These are phyloP conservation scores for Ctena decussata DNA, from an alignment of 2,888 invertebrate species.

Conservation along the genomic window DNA sequence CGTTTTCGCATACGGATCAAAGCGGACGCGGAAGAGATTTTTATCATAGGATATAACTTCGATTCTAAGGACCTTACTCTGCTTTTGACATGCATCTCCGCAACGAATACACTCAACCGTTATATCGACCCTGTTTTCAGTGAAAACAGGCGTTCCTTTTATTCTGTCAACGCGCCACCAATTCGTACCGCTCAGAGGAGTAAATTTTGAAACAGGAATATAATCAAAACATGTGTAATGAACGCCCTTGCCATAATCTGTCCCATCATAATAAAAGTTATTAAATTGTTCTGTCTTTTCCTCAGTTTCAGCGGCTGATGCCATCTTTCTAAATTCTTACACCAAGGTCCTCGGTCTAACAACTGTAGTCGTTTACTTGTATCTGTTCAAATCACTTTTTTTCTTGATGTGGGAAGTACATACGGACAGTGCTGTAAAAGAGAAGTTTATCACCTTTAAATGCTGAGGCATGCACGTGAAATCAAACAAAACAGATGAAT, in stretches of 20 bases:
- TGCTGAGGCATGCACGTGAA: no score
- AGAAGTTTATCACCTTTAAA: no score
- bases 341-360: no score
- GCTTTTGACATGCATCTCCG: background rate
- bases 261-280: background rate
- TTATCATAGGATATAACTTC: background rate
- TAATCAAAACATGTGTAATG: slow-evolving; percentile 3
- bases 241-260: background rate
- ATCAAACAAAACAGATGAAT: no score
- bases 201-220: background rate
- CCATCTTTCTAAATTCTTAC: no score
- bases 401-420: no score
- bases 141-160: background rate
- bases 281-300: no score
- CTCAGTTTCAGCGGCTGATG: no score
- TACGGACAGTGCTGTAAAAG: no score
- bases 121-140: background rate
- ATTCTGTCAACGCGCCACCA: background rate
- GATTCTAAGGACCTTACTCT: background rate
- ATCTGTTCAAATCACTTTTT: no score
- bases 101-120: background rate
- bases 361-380: no score
- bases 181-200: background rate
- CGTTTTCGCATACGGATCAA: background rate
- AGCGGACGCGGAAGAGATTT: background rate